phyloP scores from a whole-genome alignment of 2,113 vertebrate genomes.

The Dicerorhinus sumatrensis region DNA sequence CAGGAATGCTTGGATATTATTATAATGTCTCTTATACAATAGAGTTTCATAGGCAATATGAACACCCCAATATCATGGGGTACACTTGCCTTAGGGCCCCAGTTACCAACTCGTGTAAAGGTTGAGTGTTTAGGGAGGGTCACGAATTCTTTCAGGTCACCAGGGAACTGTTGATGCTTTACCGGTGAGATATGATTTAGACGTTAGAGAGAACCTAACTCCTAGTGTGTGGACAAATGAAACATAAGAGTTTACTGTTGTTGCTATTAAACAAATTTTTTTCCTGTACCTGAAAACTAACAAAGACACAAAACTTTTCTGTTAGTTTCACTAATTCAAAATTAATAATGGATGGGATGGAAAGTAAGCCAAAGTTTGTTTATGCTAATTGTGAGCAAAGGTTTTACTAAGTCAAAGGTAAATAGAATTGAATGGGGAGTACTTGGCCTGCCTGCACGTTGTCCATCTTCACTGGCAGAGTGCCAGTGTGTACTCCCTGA shows the following conservation, averaged over 20 bases:
- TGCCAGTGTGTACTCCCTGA: neutral
- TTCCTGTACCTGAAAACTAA: neutral
- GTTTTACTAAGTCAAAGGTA: neutral
- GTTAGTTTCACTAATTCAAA: neutral
- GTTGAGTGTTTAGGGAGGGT: neutral
- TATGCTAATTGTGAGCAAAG: slow-evolving; percentile 6
- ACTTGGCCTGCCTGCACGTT: neutral
- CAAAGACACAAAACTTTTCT: slow-evolving; percentile 32
- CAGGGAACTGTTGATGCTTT: neutral
- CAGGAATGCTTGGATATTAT: neutral
- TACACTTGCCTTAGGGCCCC: neutral
- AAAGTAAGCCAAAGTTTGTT: neutral
- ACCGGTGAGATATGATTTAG: slow-evolving; percentile 6
- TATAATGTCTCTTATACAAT: neutral
- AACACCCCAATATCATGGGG: neutral
- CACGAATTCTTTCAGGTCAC: neutral
- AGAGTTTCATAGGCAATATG: neutral
- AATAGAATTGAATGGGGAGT: neutral
- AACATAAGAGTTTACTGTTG: neutral
- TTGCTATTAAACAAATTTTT: neutral
- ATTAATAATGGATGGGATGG: neutral
- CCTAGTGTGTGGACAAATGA: neutral
- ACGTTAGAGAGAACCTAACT: neutral
- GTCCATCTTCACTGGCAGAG: neutral
- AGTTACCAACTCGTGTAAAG: neutral